Base-by-base conservation (phyloP, 2,888 invertebrate genomes). In the Metacarcinus magister region DNA sequence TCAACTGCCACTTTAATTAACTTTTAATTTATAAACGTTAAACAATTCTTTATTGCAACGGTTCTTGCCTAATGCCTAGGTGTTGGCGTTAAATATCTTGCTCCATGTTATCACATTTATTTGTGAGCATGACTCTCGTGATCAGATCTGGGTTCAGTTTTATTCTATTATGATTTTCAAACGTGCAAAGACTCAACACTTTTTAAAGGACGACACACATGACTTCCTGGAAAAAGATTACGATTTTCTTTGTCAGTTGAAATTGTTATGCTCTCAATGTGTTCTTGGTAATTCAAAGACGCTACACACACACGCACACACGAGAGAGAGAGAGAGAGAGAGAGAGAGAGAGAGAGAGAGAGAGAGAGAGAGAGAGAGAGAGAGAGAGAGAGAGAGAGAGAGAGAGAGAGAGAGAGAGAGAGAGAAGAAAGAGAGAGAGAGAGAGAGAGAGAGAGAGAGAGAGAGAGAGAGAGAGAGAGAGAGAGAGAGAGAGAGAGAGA, bases 391-490 rank as follows among this genome's bases (percentile, higher is more conserved):
- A 44, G 44, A 90, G 44, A 90, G 90, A 90, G 44, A 90, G 44
- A 39, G 44, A 90, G 90, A 90, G 44, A 90, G 44, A 90, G 44
- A 90, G 90, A 13, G 8, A 32, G 90, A 32, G 19, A 32, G 32
- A 87, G 32, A 87, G 32, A n/a, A 16, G 16, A 19, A 87, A 28
- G 44, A 44, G 28, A 19, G 19, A 46, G 10, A 13, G 10, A 13
- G 48, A 48, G 48, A 48, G 48, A 48, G 48, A 48, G 48, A 46
- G 82, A 94, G 82, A 94, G 94, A 94, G 82, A 94, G 94, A 94
- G 82, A 82, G 94, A 82, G 94, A 94, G 94, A 94, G 93, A 54
- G 93, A 94, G 75, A 94, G 94, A 94, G 46, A 82, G 94, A 94
- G 44, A 75, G 82, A 75, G 44, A 94, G 94, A 75, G 94, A 75